Evolutionary conservation across 2,797 vertebrate genomes (phyloP), one percentile per base, ranked within the genome.

Genomic region (Scolopax rusticola): DNA sequence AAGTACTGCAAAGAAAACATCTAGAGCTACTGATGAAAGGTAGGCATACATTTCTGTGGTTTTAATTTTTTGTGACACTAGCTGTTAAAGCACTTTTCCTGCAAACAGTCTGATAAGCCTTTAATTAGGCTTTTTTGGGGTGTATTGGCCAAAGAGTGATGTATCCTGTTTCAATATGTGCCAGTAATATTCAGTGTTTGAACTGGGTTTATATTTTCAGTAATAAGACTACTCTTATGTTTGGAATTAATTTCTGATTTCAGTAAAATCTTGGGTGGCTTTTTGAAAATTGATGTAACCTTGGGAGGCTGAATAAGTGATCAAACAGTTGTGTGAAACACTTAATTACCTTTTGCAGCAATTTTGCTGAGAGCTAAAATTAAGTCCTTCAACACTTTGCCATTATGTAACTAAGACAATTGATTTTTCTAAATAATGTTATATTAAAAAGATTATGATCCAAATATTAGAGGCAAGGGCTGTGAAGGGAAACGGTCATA

Each of bases 381-480:
- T 98, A 98, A 98, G 97, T 97, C 96, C 95, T 97, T 98, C 90
- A 96, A 93, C 95, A 97, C 82, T 96, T 97, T 91, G 96, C 97
- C 97, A 96, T 98, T 98, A 98, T 97, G 75, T 97, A 98, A 98
- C 94, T 89, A 98, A 98, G 98, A 97, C 97, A 98, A 98, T 98
- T 98, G 97, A 98, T 98, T 98, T 98, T 98, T 97, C 97, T 98
- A 98, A 98, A 98, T 98, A 98, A 97, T 97, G 95, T 98, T 97
- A 96, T 82, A 97, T 98, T 98, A 97, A 97, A 98, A 97, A 96
- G 97, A 98, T 98, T 98, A 98, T 98, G 97, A 97, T 97, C 94
- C 95, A 98, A 92, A 97, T 98, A 98, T 96, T 98, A 96, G 92
- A 98, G 93, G 96, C 98, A 98, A 95, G 78, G 88, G 69, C 98